Percentiles rank a stretch among this genome's conserved stretches.
Conservation (phyloP, 2,888 invertebrate genomes). For the Scaptomyza flava region DNA sequence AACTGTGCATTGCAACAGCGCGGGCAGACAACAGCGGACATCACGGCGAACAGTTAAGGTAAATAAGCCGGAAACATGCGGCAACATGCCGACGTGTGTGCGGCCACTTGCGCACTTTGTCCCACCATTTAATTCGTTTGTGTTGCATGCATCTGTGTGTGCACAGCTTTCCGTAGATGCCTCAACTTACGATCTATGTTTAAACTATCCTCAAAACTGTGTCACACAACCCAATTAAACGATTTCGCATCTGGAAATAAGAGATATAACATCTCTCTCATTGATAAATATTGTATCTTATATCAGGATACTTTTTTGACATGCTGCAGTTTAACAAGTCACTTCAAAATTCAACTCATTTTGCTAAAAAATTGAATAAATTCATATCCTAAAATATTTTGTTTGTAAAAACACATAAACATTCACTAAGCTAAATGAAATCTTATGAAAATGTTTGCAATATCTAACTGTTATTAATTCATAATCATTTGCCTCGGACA, state of each 20-base stretch:
- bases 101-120: slow-evolving; percentile 6
- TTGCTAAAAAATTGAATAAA: neutral
- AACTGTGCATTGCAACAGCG: slow-evolving; percentile 35
- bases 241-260: too few relatives aligned
- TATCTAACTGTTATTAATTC: neutral
- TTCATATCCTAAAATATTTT: neutral
- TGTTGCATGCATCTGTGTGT: slow-evolving; percentile 8
- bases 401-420: neutral
- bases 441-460: neutral
- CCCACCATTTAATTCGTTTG: neutral
- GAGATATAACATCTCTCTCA: too few relatives aligned
- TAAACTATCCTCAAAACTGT: neutral
- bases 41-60: slow-evolving; percentile 37
- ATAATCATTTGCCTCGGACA: neutral
- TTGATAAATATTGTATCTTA: too few relatives aligned
- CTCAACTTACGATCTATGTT: neutral
- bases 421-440: neutral
- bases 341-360: neutral
- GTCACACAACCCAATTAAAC: too few relatives aligned
- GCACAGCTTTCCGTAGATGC: neutral
- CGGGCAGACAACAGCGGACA: slow-evolving; percentile 22
- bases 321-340: too few relatives aligned
- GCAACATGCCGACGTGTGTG: slow-evolving; percentile 28
- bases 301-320: too few relatives aligned
- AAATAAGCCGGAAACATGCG: slow-evolving; percentile 65